Conservation (phyloP, 1,140 invertebrate genomes). For the Leptinotarsa undecemlineata region DNA sequence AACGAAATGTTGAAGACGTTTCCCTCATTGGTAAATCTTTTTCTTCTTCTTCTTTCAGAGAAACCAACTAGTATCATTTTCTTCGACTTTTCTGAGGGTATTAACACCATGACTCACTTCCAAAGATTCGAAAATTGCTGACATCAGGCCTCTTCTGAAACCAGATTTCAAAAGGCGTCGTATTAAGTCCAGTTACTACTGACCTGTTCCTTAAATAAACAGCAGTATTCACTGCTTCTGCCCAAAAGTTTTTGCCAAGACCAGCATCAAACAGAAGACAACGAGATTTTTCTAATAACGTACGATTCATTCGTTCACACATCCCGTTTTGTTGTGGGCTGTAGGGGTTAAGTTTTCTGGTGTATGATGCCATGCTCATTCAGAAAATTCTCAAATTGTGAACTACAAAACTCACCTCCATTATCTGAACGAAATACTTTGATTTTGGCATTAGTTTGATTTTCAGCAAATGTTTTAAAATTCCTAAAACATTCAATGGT, state of each 20-base stretch:
- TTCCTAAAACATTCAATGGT: conserved; percentile 42
- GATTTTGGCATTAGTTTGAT: conserved; percentile 40
- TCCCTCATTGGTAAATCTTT: conserved; percentile 10
- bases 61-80: conserved; percentile 48
- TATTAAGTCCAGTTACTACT: conserved; percentile 20
- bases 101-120: conserved; percentile 36
- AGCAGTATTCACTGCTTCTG: conserved; percentile 54
- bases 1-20: background rate
- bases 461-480: conserved; percentile 47
- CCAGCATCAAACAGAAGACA: conserved; percentile 51
- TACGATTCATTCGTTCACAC: conserved; percentile 54
- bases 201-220: conserved; percentile 56
- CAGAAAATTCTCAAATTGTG: conserved; percentile 42
- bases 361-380: conserved; percentile 41
- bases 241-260: conserved; percentile 53
- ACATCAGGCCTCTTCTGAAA: conserved; percentile 35
- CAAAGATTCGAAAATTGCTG: conserved; percentile 44
- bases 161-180: conserved; percentile 28
- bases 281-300: conserved; percentile 51
- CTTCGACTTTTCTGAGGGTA: conserved; percentile 46
- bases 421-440: conserved; percentile 47
- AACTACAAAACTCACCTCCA: conserved; percentile 44
- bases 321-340: conserved; percentile 56
- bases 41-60: conserved; percentile 41
- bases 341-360: conserved; percentile 47